Conservation (phyloP, 1,140 invertebrate species). For the Drosophila bifasciata region DNA sequence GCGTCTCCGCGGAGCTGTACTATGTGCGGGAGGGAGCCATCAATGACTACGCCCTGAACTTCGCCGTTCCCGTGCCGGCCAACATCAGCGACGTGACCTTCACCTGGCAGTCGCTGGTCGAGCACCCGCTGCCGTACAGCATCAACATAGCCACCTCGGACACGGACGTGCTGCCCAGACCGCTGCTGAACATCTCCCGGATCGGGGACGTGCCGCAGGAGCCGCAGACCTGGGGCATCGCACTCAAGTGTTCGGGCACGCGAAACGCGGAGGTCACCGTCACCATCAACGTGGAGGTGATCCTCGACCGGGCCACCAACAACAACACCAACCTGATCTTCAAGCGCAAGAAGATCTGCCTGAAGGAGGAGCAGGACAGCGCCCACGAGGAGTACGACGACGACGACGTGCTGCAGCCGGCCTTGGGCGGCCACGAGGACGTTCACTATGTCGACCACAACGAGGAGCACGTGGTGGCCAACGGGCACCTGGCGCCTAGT, state of each 20-base stretch:
- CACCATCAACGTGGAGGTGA: conserved; percentile 93
- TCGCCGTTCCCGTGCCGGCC: conserved; percentile 92
- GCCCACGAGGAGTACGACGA: conserved; percentile 75
- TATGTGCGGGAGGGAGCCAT: conserved; percentile 94
- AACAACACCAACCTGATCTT: conserved; percentile 92
- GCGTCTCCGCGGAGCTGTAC: conserved; percentile 92
- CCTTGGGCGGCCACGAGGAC: conserved; percentile 54
- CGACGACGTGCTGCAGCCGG: conserved; percentile 63
- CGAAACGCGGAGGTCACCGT: conserved; percentile 93
- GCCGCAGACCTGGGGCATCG: conserved; percentile 91
- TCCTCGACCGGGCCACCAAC: conserved; percentile 86
- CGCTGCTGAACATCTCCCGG: conserved; percentile 92
- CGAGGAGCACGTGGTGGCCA: conserved; percentile 64
- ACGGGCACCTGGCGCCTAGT: conserved; percentile 47
- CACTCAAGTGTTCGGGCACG: conserved; percentile 92
- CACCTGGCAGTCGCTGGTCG: conserved; percentile 92
- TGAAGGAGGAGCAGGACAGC: conserved; percentile 68
- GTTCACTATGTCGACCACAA: conserved; percentile 68
- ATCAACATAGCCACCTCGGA: conserved; percentile 91
- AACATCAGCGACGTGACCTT: conserved; percentile 93
- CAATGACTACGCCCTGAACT: conserved; percentile 93
- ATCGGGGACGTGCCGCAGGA: conserved; percentile 91
- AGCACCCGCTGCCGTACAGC: conserved; percentile 91
- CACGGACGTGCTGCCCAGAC: conserved; percentile 89
- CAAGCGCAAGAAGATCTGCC: conserved; percentile 93